These are phyloP conservation scores for Synergus japonicus DNA, from an alignment of 2,888 invertebrate genomes.

Conservation along the genomic window DNA sequence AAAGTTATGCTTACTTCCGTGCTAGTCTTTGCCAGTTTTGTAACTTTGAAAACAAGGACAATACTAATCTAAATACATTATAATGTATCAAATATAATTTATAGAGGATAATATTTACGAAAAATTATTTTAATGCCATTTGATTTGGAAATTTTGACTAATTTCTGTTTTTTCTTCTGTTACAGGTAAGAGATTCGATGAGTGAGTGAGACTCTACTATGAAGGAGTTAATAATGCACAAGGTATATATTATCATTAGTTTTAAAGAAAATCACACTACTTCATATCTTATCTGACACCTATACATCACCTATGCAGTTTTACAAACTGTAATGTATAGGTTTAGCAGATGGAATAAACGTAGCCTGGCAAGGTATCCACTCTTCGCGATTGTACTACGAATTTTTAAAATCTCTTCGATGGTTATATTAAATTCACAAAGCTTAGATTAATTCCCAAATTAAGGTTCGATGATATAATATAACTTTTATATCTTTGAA, in stretches of 20 bases:
- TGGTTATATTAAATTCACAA: background rate
- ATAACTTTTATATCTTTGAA: too few species aligned
- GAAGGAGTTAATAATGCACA: too few species aligned
- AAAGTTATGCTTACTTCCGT: constrained; percentile 20
- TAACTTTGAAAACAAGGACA: constrained; percentile 20
- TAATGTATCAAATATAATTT: too few species aligned
- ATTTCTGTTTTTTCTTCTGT: background rate
- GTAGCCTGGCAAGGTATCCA: background rate
- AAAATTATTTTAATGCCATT: background rate
- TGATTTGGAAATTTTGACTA: background rate
- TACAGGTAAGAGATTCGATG: background rate
- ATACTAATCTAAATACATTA: background rate
- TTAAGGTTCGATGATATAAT: background rate
- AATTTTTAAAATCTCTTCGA: background rate
- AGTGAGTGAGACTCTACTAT: background rate
- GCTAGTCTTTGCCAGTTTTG: background rate
- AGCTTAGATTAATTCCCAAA: background rate
- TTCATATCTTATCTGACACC: too few species aligned
- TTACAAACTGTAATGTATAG: background rate
- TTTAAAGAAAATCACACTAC: background rate
- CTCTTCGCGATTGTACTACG: background rate
- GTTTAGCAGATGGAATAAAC: background rate
- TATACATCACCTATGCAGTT: too few species aligned
- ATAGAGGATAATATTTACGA: background rate
- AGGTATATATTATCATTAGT: background rate